Base-by-base conservation (phyloP, 64 coral and sea anemone species). In the Porites lutea region DNA sequence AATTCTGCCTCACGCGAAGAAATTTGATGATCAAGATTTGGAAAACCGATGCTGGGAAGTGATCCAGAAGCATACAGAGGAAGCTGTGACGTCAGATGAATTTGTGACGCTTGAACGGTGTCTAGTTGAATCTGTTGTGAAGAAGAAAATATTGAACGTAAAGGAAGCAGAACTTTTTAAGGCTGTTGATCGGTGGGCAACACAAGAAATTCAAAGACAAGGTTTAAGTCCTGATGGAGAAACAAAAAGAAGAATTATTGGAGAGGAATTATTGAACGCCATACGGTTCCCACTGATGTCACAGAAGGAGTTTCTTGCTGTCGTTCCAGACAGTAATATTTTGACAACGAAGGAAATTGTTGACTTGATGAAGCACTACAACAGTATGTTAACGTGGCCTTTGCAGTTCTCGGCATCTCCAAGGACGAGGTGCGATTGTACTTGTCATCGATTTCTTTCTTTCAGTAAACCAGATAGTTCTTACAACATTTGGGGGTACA, bases 251-350 rank as follows among this genome's bases (percentile, higher is more conserved):
- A 27, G 22, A 59, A 22, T 88, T 74, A 48, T 88, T 55, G 86
- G 86, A 12, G 54, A 51, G 6, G 21, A 72, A 6, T 46, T 77
- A 5, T 52, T 59, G 7, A 88, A 62, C 18, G 65, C 58, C 2
- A 77, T 88, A 73, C 48, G 86, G n/a, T 88, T 88, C 54, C 86
- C 86, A 54, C 13, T 72, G 13, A 88, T 88, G 68, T 52, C 48
- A 61, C 71, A 49, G 5, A 54, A 88, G 72, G 44, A 88, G 58
- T 88, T 88, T 88, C 15, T 14, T 58, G 37, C 68, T 21, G 51
- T 70, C 7, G 71, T 88, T 47, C 48, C 72, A 43, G 27, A 61
- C 60, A 68, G 27, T 37, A 37, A 57, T 6, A 88, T 88, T 27
- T 71, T 88, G 2, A 75, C 15, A 88, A 58, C 18, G 13, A 53